Evolutionary conservation across 2,113 vertebrate genomes (phyloP).

Genomic region (Nanger granti): DNA sequence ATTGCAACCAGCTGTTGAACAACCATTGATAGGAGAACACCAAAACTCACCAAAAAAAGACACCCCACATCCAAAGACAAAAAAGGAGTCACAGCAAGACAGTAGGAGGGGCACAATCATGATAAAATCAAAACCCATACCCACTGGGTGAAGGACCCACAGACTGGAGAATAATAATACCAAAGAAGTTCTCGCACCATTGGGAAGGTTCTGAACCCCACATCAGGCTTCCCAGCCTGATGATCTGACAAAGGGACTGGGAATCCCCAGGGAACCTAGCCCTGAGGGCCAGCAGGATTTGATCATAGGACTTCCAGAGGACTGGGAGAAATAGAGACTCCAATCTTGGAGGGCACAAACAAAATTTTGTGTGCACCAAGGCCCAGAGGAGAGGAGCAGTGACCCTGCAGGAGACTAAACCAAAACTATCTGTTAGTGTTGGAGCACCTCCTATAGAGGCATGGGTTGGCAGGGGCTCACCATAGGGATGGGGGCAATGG

Average conservation of each 20-base stretch:
- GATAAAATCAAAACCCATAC: not conserved
- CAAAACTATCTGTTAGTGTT: not conserved
- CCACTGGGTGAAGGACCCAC: not conserved
- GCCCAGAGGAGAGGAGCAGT: not conserved
- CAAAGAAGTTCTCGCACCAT: rapidly evolving
- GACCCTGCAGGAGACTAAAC: not conserved
- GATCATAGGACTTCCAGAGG: not conserved
- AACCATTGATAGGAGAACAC: not conserved
- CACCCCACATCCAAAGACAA: not conserved
- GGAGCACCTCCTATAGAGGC: not conserved
- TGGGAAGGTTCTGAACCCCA: not conserved
- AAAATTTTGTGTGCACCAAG: not conserved
- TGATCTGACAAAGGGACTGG: not conserved
- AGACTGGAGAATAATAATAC: not conserved
- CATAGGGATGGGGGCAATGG: not conserved
- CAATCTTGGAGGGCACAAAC: not conserved
- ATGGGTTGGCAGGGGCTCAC: not conserved
- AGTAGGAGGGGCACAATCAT: not conserved
- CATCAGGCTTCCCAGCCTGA: not conserved
- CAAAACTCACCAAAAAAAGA: not conserved
- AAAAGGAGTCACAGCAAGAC: not conserved
- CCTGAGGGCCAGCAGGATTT: not conserved
- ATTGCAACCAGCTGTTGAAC: not conserved
- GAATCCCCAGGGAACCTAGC: not conserved
- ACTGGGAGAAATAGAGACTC: not conserved